Conservation (phyloP, 2,797 vertebrate genomes). For the Octomys mimax region DNA sequence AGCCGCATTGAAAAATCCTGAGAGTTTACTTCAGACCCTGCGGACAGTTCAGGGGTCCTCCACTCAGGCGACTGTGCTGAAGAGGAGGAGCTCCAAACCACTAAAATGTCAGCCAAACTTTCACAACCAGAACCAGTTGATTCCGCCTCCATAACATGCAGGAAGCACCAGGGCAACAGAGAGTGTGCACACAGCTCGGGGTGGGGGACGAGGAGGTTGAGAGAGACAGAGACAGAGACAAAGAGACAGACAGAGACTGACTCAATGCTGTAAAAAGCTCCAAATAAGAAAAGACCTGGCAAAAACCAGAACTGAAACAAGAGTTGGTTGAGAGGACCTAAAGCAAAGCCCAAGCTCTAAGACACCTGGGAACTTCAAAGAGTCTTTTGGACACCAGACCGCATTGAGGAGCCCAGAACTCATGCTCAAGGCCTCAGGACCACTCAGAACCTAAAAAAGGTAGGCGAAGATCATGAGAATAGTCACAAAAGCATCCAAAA, state of each 20-base stretch:
- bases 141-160: not conserved
- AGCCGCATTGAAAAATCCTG: not conserved
- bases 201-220: too few relatives aligned
- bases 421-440: rapidly evolving
- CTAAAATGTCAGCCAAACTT: not conserved
- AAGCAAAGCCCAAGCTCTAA: not conserved
- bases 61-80: not conserved
- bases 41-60: not conserved
- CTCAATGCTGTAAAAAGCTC: not conserved
- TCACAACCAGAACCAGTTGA: not conserved
- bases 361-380: not conserved
- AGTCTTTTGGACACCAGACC: slow-evolving; percentile 20
- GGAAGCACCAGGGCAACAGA: not conserved
- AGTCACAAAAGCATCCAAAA: not conserved
- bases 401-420: not conserved
- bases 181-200: not conserved
- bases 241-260: not conserved
- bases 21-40: not conserved
- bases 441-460: rapidly evolving
- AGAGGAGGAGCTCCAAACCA: not conserved
- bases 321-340: not conserved
- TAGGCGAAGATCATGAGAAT: not conserved
- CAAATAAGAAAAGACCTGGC: not conserved
- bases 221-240: too few relatives aligned
- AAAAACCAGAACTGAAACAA: not conserved